Percentiles rank a stretch among this genome's conserved stretches.
Conservation (phyloP, 2,888 invertebrate species). For the Ormyrus rosae region DNA sequence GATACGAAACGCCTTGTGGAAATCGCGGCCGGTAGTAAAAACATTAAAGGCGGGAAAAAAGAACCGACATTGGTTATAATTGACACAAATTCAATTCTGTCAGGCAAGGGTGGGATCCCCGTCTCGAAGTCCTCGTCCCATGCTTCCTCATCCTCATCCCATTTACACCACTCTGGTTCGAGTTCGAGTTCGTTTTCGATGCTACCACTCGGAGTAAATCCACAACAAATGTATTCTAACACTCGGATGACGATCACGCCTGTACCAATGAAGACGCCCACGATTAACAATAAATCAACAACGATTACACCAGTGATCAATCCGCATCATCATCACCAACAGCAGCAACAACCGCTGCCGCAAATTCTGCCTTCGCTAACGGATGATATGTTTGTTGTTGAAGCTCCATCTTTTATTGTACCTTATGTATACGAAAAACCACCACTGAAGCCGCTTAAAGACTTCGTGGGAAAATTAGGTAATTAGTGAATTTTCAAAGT, state of each 20-base stretch:
- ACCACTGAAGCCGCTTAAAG: slow-evolving; percentile 86
- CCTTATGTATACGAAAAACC: slow-evolving; percentile 96
- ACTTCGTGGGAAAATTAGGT: slow-evolving; percentile 81
- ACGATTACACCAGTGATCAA: slow-evolving; percentile 63
- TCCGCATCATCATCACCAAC: slow-evolving; percentile 54
- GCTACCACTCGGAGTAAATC: slow-evolving; percentile 76
- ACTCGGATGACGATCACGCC: slow-evolving; percentile 80
- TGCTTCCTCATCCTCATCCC: slow-evolving; percentile 42
- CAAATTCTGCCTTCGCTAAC: slow-evolving; percentile 88
- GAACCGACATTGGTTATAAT: slow-evolving; percentile 88
- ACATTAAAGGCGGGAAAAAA: slow-evolving; percentile 79
- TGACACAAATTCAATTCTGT: slow-evolving; percentile 85
- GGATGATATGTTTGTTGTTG: slow-evolving; percentile 94
- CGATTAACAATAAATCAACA: slow-evolving; percentile 65
- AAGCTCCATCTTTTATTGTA: slow-evolving; percentile 94
- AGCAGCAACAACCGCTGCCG: slow-evolving; percentile 74
- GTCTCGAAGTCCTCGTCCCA: slow-evolving; percentile 65
- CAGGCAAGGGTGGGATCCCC: slow-evolving; percentile 80
- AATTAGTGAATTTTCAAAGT: neutral
- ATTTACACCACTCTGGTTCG: slow-evolving; percentile 60
- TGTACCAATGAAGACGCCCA: slow-evolving; percentile 74
- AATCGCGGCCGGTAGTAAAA: slow-evolving; percentile 81
- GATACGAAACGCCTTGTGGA: slow-evolving; percentile 84
- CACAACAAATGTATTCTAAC: slow-evolving; percentile 73
- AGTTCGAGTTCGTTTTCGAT: slow-evolving; percentile 75